Evolutionary conservation across 2,888 invertebrate genomes (phyloP), one percentile per base, ranked within the genome.

Genomic region (Heliconius charithonia): DNA sequence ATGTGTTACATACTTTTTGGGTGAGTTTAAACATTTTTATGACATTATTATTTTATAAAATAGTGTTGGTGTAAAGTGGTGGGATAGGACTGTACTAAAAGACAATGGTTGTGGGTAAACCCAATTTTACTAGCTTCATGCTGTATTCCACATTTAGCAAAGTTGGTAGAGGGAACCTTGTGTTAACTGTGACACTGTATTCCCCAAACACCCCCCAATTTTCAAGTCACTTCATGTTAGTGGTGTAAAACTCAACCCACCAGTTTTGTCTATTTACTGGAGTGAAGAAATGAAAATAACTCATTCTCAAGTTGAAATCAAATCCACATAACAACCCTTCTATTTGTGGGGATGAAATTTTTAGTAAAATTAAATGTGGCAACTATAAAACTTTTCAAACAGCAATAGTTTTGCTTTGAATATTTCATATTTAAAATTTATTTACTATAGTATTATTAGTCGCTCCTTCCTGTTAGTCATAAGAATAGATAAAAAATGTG

Each of bases 1-100:
- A 87, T 91, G 90, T 79, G 90, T 88, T 82, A 94, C 93, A 86
- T 95, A 94, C 84, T 92, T 93, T 80, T 86, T 93, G 85, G 94
- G 94, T 95, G 80, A 92, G 94, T 89, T 13, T 37, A 3, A 59
- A 4, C n/a, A 41, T 67, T 67, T 32, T 13, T 37, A 27, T 62
- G 6, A 63, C 4, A 63, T 16, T 25, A 13, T 63, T 25, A 25
- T 63, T 63, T 27, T 25, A 27, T 4, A 56, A 6, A 19, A 51
- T 51, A 51, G 6, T 51, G 19, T 51, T 29, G 16, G 45, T 6
- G 16, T 45, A 16, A 2, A 51, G 45, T 1, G 6, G 45, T 51
- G 45, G 45, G 19, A 19, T 16, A 51, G 6, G 6, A 7, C 10
- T 0, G n/a, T 56, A 2, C 19, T 51, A 51, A 51, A 19, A n/a